Conservation (phyloP, 2,797 vertebrate species). For the Denticeps clupeoides region DNA sequence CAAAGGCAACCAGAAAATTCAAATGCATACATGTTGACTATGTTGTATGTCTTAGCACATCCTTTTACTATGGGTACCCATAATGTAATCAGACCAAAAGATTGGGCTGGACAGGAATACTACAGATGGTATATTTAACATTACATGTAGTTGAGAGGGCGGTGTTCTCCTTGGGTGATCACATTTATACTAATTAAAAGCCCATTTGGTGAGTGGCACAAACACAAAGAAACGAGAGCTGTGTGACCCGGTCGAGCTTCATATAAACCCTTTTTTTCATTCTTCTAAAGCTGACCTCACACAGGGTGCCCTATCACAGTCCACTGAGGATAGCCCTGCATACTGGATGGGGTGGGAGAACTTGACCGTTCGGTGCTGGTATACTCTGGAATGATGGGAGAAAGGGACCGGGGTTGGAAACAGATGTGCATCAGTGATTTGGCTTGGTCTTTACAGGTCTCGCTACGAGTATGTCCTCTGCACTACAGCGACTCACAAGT, state of each 20-base stretch:
- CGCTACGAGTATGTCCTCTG: slow-evolving; percentile 7
- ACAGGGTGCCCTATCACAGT: slow-evolving; percentile 11
- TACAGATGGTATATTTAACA: slow-evolving; percentile 18
- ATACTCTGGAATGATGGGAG: slow-evolving; percentile 21
- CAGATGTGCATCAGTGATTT: slow-evolving; percentile 21
- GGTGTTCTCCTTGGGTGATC: slow-evolving; percentile 29
- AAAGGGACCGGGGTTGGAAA: slow-evolving; percentile 1
- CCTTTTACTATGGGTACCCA: slow-evolving; percentile 26
- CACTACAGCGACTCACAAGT: not conserved
- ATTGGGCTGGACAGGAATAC: slow-evolving; percentile 17
- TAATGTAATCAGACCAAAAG: slow-evolving; percentile 20
- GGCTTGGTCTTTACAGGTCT: slow-evolving; percentile 27
- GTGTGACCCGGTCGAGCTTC: slow-evolving; percentile 24
- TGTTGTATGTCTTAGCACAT: slow-evolving; percentile 10
- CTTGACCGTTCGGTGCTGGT: slow-evolving; percentile 31
- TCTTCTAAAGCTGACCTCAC: slow-evolving; percentile 2
- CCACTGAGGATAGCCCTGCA: slow-evolving; percentile 17
- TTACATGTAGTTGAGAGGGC: slow-evolving; percentile 22
- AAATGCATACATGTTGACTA: slow-evolving; percentile 32
- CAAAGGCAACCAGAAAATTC: slow-evolving; percentile 41
- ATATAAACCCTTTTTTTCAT: slow-evolving; percentile 10
- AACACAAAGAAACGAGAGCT: slow-evolving; percentile 24
- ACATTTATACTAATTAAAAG: slow-evolving; percentile 32
- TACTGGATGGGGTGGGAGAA: slow-evolving; percentile 10
- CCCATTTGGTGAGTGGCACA: slow-evolving; percentile 17